A percentile compares a stretch with the other conserved stretches of the same genome.
Conservation (phyloP, 2,113 vertebrate species). For the Paralichthys olivaceus region DNA sequence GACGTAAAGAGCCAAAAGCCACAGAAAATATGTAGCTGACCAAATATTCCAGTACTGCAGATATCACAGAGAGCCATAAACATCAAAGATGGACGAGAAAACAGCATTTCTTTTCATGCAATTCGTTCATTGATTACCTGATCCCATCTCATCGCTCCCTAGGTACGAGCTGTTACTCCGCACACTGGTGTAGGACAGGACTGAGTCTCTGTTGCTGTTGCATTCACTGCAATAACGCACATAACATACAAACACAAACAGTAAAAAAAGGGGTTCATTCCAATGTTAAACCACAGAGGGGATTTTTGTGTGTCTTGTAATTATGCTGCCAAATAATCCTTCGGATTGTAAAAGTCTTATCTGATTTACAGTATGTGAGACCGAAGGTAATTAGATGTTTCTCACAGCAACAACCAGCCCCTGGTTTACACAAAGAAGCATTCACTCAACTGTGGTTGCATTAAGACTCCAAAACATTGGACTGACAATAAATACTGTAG, state of each 20-base stretch:
- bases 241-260: conserved; percentile 8
- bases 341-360: conserved; percentile 55
- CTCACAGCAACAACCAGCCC: conserved; percentile 42
- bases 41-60: neutral
- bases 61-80: neutral
- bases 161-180: conserved; percentile 97
- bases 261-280: conserved; percentile 47
- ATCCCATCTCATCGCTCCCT: conserved; percentile 98
- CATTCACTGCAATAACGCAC: conserved; percentile 87
- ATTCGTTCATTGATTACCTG: conserved; percentile 83
- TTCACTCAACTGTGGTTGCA: conserved; percentile 33
- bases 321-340: conserved; percentile 68
- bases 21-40: neutral
- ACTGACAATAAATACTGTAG: conserved; percentile 1
- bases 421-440: conserved; percentile 32
- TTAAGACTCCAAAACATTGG: conserved; percentile 18
- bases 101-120: neutral
- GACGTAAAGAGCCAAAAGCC: neutral
- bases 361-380: conserved; percentile 62
- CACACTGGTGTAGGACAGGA: conserved; percentile 96
- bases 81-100: conserved; percentile 1
- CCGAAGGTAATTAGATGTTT: conserved; percentile 62
- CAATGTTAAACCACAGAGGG: conserved; percentile 44
- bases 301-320: conserved; percentile 61
- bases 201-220: conserved; percentile 97